A percentile compares a stretch with the other conserved stretches of the same genome.
phyloP scores from a whole-genome alignment of 2,888 invertebrate genomes.

The Parasteatoda lunata region DNA sequence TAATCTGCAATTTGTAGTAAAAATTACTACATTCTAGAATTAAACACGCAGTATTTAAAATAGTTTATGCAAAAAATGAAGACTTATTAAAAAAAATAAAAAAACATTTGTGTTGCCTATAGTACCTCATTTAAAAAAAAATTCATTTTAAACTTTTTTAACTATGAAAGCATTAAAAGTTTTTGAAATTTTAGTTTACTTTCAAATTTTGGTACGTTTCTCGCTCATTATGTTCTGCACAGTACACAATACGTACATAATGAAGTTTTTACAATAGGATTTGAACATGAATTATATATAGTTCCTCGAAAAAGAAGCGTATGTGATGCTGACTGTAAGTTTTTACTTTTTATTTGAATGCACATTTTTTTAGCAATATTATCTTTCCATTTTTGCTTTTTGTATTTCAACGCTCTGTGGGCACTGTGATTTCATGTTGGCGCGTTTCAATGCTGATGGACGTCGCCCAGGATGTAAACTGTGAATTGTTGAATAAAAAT shows the following conservation, averaged over 20 bases:
- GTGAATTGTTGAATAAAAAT: conserved; percentile 64
- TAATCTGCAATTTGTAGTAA: no score
- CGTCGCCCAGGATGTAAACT: conserved; percentile 64
- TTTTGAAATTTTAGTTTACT: no score
- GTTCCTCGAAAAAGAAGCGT: conserved; percentile 34
- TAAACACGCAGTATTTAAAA: no score
- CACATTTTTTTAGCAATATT: conserved; percentile 46
- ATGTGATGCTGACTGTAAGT: conserved; percentile 24
- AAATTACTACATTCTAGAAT: no score
- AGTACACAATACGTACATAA: not conserved
- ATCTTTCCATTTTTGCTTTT: conserved; percentile 42
- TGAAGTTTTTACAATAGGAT: not conserved
- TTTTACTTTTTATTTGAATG: conserved; percentile 13
- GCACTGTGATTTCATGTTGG: conserved; percentile 59
- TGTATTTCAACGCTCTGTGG: conserved; percentile 55
- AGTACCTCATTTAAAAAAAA: no score
- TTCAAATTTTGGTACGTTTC: no score
- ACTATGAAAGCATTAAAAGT: no score
- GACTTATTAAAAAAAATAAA: no score
- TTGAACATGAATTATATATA: conserved; percentile 8
- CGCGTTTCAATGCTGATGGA: conserved; percentile 17
- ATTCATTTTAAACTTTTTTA: no score
- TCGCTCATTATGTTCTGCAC: no score
- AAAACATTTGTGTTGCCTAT: no score
- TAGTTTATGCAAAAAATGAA: no score